Conservation (phyloP, 53 echinoderm and acorn worm genomes). For the Zoroaster sp. region DNA sequence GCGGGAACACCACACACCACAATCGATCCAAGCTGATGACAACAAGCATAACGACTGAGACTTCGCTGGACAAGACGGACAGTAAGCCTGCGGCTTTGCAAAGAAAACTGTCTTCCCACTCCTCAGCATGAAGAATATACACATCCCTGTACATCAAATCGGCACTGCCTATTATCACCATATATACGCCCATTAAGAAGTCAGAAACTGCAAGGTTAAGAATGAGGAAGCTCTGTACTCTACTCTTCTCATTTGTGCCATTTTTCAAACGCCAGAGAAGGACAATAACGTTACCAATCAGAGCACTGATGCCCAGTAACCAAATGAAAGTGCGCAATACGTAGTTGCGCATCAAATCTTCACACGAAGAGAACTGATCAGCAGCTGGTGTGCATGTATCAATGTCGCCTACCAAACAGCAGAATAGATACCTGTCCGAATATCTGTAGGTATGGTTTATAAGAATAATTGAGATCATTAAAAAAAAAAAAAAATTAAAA, state of each 20-base stretch:
- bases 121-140: slow-evolving; percentile 63
- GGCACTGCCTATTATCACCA: slow-evolving; percentile 72
- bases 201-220: slow-evolving; percentile 75
- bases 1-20: slow-evolving; percentile 68
- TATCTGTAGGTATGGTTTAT: not conserved
- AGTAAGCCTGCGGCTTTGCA: slow-evolving; percentile 73
- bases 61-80: slow-evolving; percentile 73
- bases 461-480: not conserved
- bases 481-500: not conserved
- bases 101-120: slow-evolving; percentile 52
- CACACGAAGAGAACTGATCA: slow-evolving; percentile 72
- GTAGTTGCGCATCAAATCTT: slow-evolving; percentile 64
- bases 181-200: slow-evolving; percentile 81
- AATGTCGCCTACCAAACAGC: slow-evolving; percentile 50
- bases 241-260: not conserved
- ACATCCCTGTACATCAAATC: slow-evolving; percentile 57
- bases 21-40: slow-evolving; percentile 77
- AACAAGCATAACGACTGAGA: slow-evolving; percentile 67
- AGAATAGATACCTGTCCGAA: slow-evolving; percentile 56
- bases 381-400: slow-evolving; percentile 50
- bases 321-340: slow-evolving; percentile 66
- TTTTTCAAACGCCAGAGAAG: slow-evolving; percentile 31
- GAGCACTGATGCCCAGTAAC: slow-evolving; percentile 63
- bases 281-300: slow-evolving; percentile 62
- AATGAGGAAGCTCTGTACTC: slow-evolving; percentile 64